phyloP scores from a whole-genome alignment of 1,140 invertebrate genomes.

The Hypsibius dujardini region DNA sequence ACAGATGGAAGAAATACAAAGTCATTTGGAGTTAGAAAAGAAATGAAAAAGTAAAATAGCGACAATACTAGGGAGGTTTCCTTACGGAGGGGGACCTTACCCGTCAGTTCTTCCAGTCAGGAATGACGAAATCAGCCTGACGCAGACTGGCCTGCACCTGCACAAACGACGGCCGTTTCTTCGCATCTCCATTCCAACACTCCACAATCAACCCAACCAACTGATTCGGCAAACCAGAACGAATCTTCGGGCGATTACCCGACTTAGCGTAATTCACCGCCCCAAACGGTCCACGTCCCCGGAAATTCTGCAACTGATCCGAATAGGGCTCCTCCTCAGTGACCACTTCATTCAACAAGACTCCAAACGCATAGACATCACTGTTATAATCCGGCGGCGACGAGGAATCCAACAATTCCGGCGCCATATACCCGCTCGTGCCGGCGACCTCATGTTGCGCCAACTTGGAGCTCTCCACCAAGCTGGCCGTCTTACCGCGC shows the following conservation, averaged over 20 bases:
- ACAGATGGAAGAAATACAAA: too few species aligned
- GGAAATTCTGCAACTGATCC: conserved; percentile 19
- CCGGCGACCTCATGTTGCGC: not conserved
- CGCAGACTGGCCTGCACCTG: not conserved
- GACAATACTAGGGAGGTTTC: too few species aligned
- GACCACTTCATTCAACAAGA: conserved; percentile 21
- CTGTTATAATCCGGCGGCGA: conserved; percentile 10
- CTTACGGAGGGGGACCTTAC: too few species aligned
- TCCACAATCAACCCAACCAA: conserved; percentile 9
- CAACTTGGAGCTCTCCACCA: not conserved
- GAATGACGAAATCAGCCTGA: not conserved
- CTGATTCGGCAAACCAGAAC: not conserved
- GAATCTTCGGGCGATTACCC: conserved; percentile 20
- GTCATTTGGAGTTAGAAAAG: too few species aligned
- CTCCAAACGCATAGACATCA: conserved; percentile 22
- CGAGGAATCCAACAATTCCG: conserved; percentile 16
- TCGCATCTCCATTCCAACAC: conserved; percentile 19
- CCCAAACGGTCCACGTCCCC: conserved; percentile 18
- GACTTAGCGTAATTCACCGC: conserved; percentile 19
- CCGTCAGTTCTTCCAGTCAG: not conserved
- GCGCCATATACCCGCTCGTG: conserved; percentile 21
- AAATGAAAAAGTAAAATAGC: too few species aligned
- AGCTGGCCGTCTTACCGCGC: conserved; percentile 17
- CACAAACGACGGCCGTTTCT: conserved; percentile 18
- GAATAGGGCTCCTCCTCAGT: conserved; percentile 20